phyloP scores from a whole-genome alignment of 2,888 invertebrate genomes.

The Hirtodrosophila trivittata region DNA sequence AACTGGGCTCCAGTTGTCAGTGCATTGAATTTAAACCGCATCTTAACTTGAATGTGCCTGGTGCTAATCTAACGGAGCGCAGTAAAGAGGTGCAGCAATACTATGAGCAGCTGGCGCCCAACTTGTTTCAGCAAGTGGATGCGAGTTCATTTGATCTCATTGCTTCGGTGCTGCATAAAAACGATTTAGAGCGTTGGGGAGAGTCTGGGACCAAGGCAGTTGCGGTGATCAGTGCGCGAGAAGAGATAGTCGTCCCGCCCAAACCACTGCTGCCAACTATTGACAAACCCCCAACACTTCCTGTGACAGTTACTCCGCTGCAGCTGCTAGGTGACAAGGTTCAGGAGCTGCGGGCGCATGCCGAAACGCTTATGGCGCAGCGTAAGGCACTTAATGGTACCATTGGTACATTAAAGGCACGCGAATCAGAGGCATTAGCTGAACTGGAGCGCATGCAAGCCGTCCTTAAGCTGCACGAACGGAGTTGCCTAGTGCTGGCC shows the following conservation, averaged over 20 bases:
- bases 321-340: constrained; percentile 62
- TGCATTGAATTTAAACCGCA: constrained; percentile 79
- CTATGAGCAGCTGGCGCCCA: constrained; percentile 72
- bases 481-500: constrained; percentile 87
- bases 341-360: constrained; percentile 60
- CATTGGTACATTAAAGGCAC: constrained; percentile 54
- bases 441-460: constrained; percentile 81
- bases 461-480: constrained; percentile 85
- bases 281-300: neutral
- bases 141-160: constrained; percentile 71
- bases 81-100: constrained; percentile 67
- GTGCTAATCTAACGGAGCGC: constrained; percentile 54
- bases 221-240: neutral
- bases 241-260: constrained; percentile 10
- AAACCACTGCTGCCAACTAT: constrained; percentile 4
- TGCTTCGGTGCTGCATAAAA: constrained; percentile 79
- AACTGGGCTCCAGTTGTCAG: constrained; percentile 66
- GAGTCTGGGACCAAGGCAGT: constrained; percentile 31
- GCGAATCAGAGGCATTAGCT: constrained; percentile 45
- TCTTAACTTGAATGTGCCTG: constrained; percentile 80
- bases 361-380: constrained; percentile 52
- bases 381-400: constrained; percentile 52
- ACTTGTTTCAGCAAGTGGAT: constrained; percentile 77
- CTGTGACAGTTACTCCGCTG: constrained; percentile 29
- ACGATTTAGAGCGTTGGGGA: constrained; percentile 68